Conservation (phyloP, 2,888 invertebrate species). For the Cantharis rustica region DNA sequence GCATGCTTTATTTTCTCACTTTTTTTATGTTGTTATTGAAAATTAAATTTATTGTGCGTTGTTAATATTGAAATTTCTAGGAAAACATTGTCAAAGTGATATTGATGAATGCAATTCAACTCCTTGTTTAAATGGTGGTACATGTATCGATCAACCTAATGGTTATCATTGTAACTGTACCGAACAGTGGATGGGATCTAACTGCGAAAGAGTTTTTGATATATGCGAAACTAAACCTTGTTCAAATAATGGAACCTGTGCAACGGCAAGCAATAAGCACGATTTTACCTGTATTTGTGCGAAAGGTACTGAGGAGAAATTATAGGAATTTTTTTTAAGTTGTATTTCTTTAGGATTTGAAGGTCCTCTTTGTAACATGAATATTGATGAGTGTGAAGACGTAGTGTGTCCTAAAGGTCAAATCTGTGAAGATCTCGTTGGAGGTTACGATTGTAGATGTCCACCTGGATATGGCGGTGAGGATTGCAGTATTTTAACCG, state of each 20-base stretch:
- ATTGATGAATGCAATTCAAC: slow-evolving; percentile 58
- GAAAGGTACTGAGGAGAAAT: slow-evolving; percentile 53
- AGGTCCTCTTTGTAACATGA: slow-evolving; percentile 67
- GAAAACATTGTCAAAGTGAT: slow-evolving; percentile 61
- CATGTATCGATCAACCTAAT: slow-evolving; percentile 59
- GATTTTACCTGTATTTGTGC: slow-evolving; percentile 68
- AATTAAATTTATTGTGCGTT: neutral
- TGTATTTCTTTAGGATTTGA: slow-evolving; percentile 59
- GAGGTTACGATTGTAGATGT: slow-evolving; percentile 65
- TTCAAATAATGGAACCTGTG: slow-evolving; percentile 67
- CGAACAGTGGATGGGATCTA: slow-evolving; percentile 61
- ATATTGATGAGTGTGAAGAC: slow-evolving; percentile 69
- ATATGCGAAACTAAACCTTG: slow-evolving; percentile 66
- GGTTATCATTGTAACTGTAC: slow-evolving; percentile 64
- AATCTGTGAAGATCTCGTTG: slow-evolving; percentile 62
- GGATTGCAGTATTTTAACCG: slow-evolving; percentile 61
- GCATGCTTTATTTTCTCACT: slow-evolving; percentile 25
- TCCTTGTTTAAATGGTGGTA: slow-evolving; percentile 62
- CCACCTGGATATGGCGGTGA: slow-evolving; percentile 65
- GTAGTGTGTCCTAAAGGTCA: slow-evolving; percentile 59
- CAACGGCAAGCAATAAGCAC: slow-evolving; percentile 55
- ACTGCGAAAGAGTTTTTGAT: slow-evolving; percentile 63
- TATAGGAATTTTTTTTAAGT: neutral
- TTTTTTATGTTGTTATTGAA: neutral
- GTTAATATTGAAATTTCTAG: slow-evolving; percentile 43